A percentile compares a stretch with the other conserved stretches of the same genome.
phyloP scores from a whole-genome alignment of 2,113 vertebrate species.

The Calyptomena viridis region DNA sequence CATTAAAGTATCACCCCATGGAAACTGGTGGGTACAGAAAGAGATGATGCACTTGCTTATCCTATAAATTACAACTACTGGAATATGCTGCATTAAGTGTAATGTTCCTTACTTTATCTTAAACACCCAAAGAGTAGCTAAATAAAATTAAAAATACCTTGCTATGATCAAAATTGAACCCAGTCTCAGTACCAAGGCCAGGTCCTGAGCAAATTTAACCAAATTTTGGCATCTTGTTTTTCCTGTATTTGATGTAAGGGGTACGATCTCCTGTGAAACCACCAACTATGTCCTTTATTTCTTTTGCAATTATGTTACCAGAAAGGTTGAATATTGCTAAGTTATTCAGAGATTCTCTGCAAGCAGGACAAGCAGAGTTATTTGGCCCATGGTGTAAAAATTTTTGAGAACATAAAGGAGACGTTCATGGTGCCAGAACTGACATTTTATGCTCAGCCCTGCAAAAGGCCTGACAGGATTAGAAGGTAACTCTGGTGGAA shows the following conservation, averaged over 20 bases:
- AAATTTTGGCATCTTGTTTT: neutral
- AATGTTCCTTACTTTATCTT: neutral
- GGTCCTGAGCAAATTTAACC: neutral
- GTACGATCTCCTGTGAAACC: neutral
- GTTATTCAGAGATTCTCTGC: neutral
- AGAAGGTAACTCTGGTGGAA: neutral
- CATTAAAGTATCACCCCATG: neutral
- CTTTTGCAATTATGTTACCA: neutral
- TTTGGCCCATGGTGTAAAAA: neutral
- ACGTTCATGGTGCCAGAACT: neutral
- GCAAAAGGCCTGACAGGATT: neutral
- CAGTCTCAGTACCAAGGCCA: constrained; percentile 14
- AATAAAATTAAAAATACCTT: neutral
- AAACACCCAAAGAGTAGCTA: neutral
- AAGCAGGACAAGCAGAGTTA: neutral
- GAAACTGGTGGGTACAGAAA: neutral
- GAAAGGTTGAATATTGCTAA: neutral
- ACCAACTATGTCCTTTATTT: neutral
- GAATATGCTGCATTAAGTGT: neutral
- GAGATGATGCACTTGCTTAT: neutral
- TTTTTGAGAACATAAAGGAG: neutral
- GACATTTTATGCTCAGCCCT: neutral
- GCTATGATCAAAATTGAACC: neutral
- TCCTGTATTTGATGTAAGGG: neutral
- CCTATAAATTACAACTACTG: neutral